A percentile compares a stretch with the other conserved stretches of the same genome.
Conservation (phyloP, 2,888 invertebrate genomes). For the Chloromyia formosa region DNA sequence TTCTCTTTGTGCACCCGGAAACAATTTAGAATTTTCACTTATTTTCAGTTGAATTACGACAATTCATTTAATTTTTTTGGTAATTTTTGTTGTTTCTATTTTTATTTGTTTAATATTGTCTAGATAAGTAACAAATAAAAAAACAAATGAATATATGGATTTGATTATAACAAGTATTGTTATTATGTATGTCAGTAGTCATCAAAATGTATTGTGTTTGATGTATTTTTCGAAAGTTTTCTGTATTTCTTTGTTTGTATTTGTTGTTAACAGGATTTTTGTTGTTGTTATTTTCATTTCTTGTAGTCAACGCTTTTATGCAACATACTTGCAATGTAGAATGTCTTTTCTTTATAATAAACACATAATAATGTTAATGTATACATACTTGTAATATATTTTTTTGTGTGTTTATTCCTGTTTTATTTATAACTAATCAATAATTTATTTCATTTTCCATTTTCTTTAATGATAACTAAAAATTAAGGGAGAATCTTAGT, state of each 20-base stretch:
- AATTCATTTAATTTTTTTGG: no score
- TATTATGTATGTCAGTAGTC: background rate
- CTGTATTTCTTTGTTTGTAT: slow-evolving; percentile 27
- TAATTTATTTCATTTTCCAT: slow-evolving; percentile 17
- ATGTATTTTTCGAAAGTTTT: slow-evolving; percentile 46
- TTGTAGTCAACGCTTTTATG: slow-evolving; percentile 47
- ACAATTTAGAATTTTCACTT: no score
- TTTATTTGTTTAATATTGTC: background rate
- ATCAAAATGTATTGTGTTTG: background rate
- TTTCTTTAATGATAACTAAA: slow-evolving; percentile 23
- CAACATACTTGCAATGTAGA: slow-evolving; percentile 17
- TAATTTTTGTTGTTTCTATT: no score
- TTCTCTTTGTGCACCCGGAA: background rate
- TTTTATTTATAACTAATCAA: slow-evolving; percentile 35
- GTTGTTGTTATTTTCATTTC: background rate
- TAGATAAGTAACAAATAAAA: slow-evolving; percentile 19
- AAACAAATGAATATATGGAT: slow-evolving; percentile 31
- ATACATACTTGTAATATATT: slow-evolving; percentile 30
- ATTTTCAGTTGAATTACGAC: no score
- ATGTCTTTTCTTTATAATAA: slow-evolving; percentile 42
- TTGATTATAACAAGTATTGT: background rate
- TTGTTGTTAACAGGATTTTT: background rate
- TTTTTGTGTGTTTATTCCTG: background rate
- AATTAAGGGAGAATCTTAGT: background rate
- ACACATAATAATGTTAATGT: slow-evolving; percentile 44